Evolutionary conservation across 2,797 vertebrate species (phyloP), one percentile per base, ranked within the genome.

Genomic region (Phalloptychus januarius): DNA sequence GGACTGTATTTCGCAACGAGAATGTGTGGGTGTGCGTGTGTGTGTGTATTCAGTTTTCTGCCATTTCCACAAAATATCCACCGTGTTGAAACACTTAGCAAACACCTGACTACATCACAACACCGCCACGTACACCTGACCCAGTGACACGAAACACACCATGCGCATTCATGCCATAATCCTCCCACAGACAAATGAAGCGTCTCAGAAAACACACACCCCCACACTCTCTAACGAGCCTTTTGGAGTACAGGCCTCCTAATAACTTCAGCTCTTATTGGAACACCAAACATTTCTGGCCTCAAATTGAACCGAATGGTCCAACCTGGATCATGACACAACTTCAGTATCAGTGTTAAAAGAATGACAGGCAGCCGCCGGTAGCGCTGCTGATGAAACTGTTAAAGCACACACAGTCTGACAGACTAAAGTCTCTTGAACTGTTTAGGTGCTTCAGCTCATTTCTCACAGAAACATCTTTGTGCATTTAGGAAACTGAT

Each of bases 1-100:
- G 58, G n/a, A 77, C 81, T 90, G 87, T 88, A 77, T 77, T 54
- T 87, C 75, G 71, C 73, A 71, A 0, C 78, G 67, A 61, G 12
- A 78, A 38, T n/a, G 58, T 33, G 15, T 63, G 7, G 5, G 58
- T 11, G 18, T 20, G 28, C 0, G 61, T 63, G 3, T 38, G 31
- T 38, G 61, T 28, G 13, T 69, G 65, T 69, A n/a, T 42, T 42
- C 65, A 42, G 38, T 69, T 42, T 40, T 69, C 36, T 67, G 63
- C 23, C 18, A 54, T 63, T 63, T 63, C 36, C 8, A 65, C 33
- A 65, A 33, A 65, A 69, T n/a, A 25, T 42, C 38, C 38, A 12
- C 65, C 1, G 33, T 23, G 1, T 65, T 65, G 18, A 38, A 65
- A 38, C 33, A 11, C 33, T 65, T 67, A 44, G 25, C 36, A 40